Conservation (phyloP, 2,113 vertebrate species). For the Phyllostomus hastatus region DNA sequence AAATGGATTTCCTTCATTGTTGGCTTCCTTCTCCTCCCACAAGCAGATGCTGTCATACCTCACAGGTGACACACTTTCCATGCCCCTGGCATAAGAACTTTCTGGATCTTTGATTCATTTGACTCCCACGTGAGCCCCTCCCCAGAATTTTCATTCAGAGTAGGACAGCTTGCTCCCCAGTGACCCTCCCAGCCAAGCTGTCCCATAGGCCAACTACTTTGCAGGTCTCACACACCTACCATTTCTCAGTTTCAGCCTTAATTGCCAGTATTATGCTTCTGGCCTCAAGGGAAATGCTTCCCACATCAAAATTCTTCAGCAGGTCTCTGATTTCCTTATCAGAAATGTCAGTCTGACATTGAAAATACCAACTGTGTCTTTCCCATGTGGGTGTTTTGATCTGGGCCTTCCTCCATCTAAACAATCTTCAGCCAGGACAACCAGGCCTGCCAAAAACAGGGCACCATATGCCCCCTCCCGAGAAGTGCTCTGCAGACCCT, state of each 20-base stretch:
- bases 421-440: not conserved
- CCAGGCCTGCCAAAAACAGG: not conserved
- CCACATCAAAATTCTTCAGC: constrained; percentile 6
- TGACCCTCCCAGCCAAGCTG: not conserved
- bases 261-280: not conserved
- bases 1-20: not conserved
- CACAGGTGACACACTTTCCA: not conserved
- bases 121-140: not conserved
- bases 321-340: constrained; percentile 19
- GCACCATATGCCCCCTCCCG: not conserved
- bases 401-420: not conserved
- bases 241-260: not conserved
- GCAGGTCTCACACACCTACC: not conserved
- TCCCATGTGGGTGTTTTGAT: not conserved
- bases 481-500: not conserved
- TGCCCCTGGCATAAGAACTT: not conserved
- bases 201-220: not conserved
- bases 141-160: not conserved
- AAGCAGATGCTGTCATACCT: not conserved
- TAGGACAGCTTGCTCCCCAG: not conserved
- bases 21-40: not conserved
- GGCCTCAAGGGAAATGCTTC: not conserved
- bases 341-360: constrained; percentile 43
- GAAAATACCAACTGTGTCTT: constrained; percentile 38
- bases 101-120: not conserved